Base-by-base conservation (phyloP, 2,888 invertebrate species). In the Ochropleura plecta region DNA sequence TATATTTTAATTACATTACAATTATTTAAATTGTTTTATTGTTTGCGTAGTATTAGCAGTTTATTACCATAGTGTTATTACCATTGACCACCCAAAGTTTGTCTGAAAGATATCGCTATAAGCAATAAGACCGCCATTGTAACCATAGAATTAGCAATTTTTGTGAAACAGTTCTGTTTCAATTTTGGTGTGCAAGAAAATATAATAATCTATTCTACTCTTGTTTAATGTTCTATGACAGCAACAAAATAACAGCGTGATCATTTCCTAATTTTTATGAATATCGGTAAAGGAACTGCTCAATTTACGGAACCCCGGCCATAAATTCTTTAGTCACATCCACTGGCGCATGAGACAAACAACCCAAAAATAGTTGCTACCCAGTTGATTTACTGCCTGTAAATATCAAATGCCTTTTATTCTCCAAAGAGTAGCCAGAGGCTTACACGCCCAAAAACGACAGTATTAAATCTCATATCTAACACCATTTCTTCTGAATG, bases 311-410 rank as follows among this genome's bases (percentile, higher is more conserved):
- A 60, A 42, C 18, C 40, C 20, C 6, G 5, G 14, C 46, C 44
- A 78, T 78, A 72, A 53, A 62, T 66, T 67, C 59, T 65, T 68
- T 20, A 20, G 46, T 44, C 44, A n/a, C 49, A 53, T n/a, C 49
- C 57, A 59, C 40, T 49, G 64, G 48, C 66, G 53, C 65, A 75
- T 46, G 75, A 66, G 49, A 80, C 69, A 79, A 79, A 79, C 64
- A 79, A 79, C 57, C 51, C 30, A 46, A 48, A 62, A 80, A 76
- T 64, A 62, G 60, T 71, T 69, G 20, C 67, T 30, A 44, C 20
- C 64, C 18, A 44, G 16, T 69, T 77, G 73, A 82, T 82, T 78
- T 82, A 74, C 74, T 70, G 64, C n/a, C 18, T 69, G 78, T 74
- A 78, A 74, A 78, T 78, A 65, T 71, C 68, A 62, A 74, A 78